phyloP scores from a whole-genome alignment of 2,113 vertebrate genomes.

The Myocastor coypus region DNA sequence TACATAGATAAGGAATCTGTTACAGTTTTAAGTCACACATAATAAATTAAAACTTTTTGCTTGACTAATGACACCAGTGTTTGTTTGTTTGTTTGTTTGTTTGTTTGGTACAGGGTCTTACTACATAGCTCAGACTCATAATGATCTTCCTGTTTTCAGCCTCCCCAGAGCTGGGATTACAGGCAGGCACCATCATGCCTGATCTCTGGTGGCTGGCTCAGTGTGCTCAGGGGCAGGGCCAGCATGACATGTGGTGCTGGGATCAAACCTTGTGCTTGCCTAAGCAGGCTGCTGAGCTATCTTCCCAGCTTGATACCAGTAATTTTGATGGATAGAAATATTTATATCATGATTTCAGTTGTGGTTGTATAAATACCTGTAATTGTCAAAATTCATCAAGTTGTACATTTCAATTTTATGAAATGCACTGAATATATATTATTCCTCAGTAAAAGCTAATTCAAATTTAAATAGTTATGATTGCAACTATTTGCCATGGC shows the following conservation, averaged over 20 bases:
- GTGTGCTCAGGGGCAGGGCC: too few species aligned
- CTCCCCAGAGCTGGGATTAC: too few species aligned
- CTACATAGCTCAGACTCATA: too few species aligned
- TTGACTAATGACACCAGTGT: too few species aligned
- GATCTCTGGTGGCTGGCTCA: too few species aligned
- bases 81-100: too few species aligned
- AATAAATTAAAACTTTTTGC: neutral
- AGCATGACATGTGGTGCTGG: too few species aligned
- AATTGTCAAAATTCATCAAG: conserved; percentile 14
- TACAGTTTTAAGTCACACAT: neutral
- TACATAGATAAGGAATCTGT: neutral
- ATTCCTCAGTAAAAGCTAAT: conserved; percentile 12
- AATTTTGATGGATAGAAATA: conserved; percentile 11
- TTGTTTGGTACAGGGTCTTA: too few species aligned
- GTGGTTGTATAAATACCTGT: neutral
- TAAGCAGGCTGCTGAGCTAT: too few species aligned
- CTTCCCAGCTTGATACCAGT: neutral
- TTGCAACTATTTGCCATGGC: conserved; percentile 20
- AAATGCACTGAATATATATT: conserved; percentile 7
- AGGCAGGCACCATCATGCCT: too few species aligned
- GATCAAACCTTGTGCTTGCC: too few species aligned
- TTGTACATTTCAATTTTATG: conserved; percentile 23
- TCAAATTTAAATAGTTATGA: conserved; percentile 1
- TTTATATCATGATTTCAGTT: conserved; percentile 16
- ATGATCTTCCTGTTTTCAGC: too few species aligned